Percentiles rank a stretch among this genome's conserved stretches.
Evolutionary conservation across 1,140 invertebrate species (phyloP).

Genomic region (Euglossa dilemma): DNA sequence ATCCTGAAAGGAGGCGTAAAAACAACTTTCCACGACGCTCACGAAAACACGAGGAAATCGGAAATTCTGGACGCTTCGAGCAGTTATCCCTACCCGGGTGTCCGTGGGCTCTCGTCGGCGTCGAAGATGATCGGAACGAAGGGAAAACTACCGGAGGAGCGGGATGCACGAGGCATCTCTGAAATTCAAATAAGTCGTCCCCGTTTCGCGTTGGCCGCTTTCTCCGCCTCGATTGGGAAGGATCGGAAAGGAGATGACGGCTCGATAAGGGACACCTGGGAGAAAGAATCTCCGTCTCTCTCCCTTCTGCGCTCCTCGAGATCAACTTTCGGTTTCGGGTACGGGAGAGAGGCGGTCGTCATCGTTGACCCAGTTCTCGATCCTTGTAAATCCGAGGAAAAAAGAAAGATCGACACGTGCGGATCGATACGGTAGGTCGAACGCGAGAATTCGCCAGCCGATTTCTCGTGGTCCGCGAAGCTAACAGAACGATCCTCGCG

Average conservation of each 20-base stretch:
- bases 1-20: background rate
- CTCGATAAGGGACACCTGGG: slow-evolving; percentile 64
- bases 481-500: too few relatives aligned
- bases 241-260: slow-evolving; percentile 65
- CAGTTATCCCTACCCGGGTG: background rate
- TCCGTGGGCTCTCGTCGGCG: slow-evolving; percentile 20
- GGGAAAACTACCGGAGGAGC: slow-evolving; percentile 65
- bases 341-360: slow-evolving; percentile 34
- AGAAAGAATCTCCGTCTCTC: slow-evolving; percentile 34
- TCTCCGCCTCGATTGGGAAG: slow-evolving; percentile 71
- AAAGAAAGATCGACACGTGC: slow-evolving; percentile 42
- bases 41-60: background rate
- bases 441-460: too few relatives aligned
- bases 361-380: slow-evolving; percentile 39
- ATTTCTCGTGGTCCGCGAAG: too few relatives aligned
- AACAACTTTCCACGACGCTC: background rate
- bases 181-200: slow-evolving; percentile 73
- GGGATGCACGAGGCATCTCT: slow-evolving; percentile 56
- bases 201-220: slow-evolving; percentile 70
- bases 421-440: too few relatives aligned
- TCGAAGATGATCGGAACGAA: slow-evolving; percentile 61
- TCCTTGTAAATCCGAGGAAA: slow-evolving; percentile 17
- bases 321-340: slow-evolving; percentile 77
- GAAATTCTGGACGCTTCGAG: background rate
- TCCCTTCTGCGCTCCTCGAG: slow-evolving; percentile 52